Evolutionary conservation across 2,888 invertebrate genomes (phyloP).

Genomic region (Athalia cordata): DNA sequence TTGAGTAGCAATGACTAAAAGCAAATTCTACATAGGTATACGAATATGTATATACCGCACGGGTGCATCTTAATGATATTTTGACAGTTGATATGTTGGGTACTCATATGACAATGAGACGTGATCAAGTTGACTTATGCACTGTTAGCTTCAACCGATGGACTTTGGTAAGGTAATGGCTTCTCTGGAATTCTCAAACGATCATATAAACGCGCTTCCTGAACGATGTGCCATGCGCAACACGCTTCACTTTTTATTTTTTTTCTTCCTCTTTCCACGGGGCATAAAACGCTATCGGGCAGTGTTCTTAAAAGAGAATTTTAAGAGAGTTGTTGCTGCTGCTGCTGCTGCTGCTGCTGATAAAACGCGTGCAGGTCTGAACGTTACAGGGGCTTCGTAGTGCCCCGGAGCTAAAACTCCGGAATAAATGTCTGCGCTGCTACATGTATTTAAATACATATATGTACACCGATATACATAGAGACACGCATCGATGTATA

Average conservation of each 20-base stretch:
- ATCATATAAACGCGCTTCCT: no score
- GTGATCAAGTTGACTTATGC: slow-evolving; percentile 11
- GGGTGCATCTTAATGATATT: neutral
- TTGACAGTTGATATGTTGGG: neutral
- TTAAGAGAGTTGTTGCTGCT: neutral
- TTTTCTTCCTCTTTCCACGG: no score
- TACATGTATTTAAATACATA: no score
- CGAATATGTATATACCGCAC: no score
- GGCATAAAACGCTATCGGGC: slow-evolving; percentile 15
- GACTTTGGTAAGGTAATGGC: slow-evolving; percentile 31
- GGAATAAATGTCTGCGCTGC: neutral
- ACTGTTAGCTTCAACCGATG: neutral
- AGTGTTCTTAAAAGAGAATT: slow-evolving; percentile 19
- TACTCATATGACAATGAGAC: slow-evolving; percentile 19
- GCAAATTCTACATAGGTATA: neutral
- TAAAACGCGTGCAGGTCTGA: neutral
- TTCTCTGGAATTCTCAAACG: slow-evolving; percentile 22
- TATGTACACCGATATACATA: no score
- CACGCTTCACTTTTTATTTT: neutral
- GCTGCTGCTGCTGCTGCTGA: neutral
- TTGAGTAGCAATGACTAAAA: neutral
- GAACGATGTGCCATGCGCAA: neutral
- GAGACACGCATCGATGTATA: neutral
- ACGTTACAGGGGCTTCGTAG: no score
- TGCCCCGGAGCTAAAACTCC: neutral